Conservation (phyloP, 1,140 invertebrate genomes). For the Diachasma alloeum region DNA sequence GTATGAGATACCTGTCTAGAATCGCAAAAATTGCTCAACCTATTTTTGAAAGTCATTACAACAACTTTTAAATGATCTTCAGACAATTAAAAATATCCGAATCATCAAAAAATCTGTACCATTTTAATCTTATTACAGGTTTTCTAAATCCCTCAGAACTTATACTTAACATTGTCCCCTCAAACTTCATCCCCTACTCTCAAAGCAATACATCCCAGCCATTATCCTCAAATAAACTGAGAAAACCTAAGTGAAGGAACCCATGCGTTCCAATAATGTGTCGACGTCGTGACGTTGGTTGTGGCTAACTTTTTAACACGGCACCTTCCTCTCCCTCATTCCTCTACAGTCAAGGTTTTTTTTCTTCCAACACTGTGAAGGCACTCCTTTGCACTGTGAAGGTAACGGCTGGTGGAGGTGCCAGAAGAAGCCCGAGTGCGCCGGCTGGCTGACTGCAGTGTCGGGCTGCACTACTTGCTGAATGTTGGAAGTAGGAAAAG, state of each 20-base stretch:
- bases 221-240: not conserved
- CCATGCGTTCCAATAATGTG: not conserved
- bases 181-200: too few relatives aligned
- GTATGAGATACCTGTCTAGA: too few relatives aligned
- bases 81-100: too few relatives aligned
- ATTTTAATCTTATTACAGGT: too few relatives aligned
- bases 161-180: too few relatives aligned
- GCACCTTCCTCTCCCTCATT: not conserved
- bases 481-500: not conserved
- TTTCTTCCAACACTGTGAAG: not conserved
- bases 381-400: not conserved
- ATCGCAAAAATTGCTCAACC: too few relatives aligned
- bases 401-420: not conserved
- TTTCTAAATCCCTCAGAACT: too few relatives aligned
- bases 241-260: not conserved
- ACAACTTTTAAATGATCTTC: too few relatives aligned
- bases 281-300: not conserved
- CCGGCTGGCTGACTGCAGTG: conserved; percentile 10
- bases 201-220: too few relatives aligned
- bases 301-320: not conserved
- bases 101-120: too few relatives aligned
- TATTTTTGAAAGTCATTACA: too few relatives aligned
- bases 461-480: not conserved
- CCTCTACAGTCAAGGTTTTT: not conserved
- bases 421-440: not conserved